These are phyloP conservation scores for Indri indri DNA, from an alignment of 2,113 vertebrate species.

Conservation along the genomic window DNA sequence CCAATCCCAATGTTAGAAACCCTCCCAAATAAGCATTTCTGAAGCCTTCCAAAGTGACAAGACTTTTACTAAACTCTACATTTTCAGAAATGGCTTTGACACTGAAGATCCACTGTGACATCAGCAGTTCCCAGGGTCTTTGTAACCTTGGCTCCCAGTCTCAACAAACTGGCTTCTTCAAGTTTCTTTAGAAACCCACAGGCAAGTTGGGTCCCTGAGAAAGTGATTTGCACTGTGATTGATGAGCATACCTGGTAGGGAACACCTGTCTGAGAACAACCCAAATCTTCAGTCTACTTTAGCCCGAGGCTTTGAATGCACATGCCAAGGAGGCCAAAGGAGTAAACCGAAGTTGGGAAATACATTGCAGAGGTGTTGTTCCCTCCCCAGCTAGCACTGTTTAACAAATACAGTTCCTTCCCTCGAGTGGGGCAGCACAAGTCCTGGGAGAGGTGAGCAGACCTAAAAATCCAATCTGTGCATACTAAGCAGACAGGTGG, in stretches of 20 bases:
- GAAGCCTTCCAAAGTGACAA: slow-evolving; percentile 12
- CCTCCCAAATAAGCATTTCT: slow-evolving; percentile 7
- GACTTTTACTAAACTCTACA: not conserved
- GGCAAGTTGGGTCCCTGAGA: not conserved
- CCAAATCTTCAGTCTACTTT: not conserved
- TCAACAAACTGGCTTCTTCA: not conserved
- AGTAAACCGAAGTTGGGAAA: not conserved
- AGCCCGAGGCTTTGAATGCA: not conserved
- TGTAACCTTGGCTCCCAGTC: not conserved
- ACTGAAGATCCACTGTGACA: not conserved
- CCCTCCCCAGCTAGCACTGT: not conserved
- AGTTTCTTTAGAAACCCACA: not conserved
- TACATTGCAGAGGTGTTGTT: not conserved
- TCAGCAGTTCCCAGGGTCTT: not conserved
- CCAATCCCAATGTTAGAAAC: not conserved
- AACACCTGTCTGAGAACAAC: not conserved
- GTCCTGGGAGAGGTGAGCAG: not conserved
- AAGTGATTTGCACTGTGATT: not conserved
- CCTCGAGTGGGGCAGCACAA: too few species aligned
- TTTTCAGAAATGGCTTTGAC: not conserved
- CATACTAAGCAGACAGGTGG: not conserved
- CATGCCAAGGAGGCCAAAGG: not conserved
- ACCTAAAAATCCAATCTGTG: not conserved
- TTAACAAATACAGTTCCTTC: not conserved
- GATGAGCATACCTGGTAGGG: not conserved